phyloP scores from a whole-genome alignment of 1,140 invertebrate genomes.

The Scaptomyza graminum region DNA sequence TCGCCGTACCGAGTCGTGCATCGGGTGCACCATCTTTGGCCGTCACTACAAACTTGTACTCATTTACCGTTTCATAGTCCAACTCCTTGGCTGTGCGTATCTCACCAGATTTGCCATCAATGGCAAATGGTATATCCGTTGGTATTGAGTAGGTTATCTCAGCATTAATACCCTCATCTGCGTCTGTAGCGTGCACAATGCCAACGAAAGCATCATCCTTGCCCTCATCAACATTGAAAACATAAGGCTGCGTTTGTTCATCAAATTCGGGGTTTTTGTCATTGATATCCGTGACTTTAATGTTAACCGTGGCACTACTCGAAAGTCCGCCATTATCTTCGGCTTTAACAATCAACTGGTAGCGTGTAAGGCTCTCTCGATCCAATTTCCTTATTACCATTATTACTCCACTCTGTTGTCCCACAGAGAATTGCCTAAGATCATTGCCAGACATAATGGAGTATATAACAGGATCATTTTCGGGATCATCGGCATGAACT shows the following conservation, averaged over 20 bases:
- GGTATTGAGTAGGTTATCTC: slow-evolving; percentile 89
- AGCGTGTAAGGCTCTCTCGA: slow-evolving; percentile 93
- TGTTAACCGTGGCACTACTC: slow-evolving; percentile 92
- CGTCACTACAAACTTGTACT: slow-evolving; percentile 93
- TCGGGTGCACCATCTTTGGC: slow-evolving; percentile 94
- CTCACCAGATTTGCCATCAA: slow-evolving; percentile 91
- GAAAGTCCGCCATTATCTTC: slow-evolving; percentile 93
- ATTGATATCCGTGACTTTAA: slow-evolving; percentile 95
- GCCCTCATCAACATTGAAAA: slow-evolving; percentile 93
- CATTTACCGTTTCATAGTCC: slow-evolving; percentile 93
- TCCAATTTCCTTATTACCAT: slow-evolving; percentile 93
- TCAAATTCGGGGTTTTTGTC: slow-evolving; percentile 94
- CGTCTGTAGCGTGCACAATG: slow-evolving; percentile 92
- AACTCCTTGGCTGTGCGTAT: slow-evolving; percentile 90
- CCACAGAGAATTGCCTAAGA: slow-evolving; percentile 92
- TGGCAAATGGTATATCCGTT: slow-evolving; percentile 90
- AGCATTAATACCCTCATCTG: slow-evolving; percentile 90
- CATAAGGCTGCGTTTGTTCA: slow-evolving; percentile 88
- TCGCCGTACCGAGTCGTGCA: slow-evolving; percentile 92
- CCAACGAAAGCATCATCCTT: slow-evolving; percentile 88
- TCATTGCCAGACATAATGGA: slow-evolving; percentile 94
- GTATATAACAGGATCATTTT: slow-evolving; percentile 94
- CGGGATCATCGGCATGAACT: slow-evolving; percentile 92
- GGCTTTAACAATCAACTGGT: slow-evolving; percentile 93
- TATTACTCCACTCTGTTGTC: slow-evolving; percentile 91